Base-by-base conservation (phyloP, 2,113 vertebrate genomes). In the Chloropsis cyanopogon region DNA sequence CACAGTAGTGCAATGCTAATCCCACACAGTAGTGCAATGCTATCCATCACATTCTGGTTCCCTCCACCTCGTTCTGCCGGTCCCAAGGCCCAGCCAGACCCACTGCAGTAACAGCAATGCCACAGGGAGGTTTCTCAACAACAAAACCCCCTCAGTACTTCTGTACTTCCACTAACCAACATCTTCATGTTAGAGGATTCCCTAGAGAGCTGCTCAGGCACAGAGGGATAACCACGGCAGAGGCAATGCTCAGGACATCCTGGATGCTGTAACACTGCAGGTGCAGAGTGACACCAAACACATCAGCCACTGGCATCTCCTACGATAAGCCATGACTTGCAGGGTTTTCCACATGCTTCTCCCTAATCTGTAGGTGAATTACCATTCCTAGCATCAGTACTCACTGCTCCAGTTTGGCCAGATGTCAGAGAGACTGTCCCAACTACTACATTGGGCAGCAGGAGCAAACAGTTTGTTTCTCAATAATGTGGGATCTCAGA, bases 401-500 rank as follows among this genome's bases (percentile, higher is more conserved):
- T 94, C 82, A 79, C 79, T 91, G 59, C 75, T 95, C 95, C 85
- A 95, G 90, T 91, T 91, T 72, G 72, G 56, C 68, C 61, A 82
- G 82, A 52, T 86, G 82, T 82, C 86, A 81, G 31, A 82, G 46
- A 25, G 53, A 69, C 59, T 70, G 79, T 86, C 88, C 85, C 68
- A 93, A 9, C 39, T 73, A 22, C 59, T 52, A 70, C 61, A 90
- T 24, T 52, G 53, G 50, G 61, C 70, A 89, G 37, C 54, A 47
- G 12, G 12, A 92, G 70, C 53, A 80, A 87, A 59, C 23, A 46
- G 46, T 64, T 82, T 90, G 56, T 56, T 64, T 86, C 89, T 95
- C 49, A 56, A 4, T 52, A 66, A 60, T 54, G 54, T 50, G 39
- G 41, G 29, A 69, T 73, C 46, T 82, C 39, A 6, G 23, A 70